Percentiles rank a stretch among this genome's conserved stretches.
phyloP scores from a whole-genome alignment of 2,113 vertebrate genomes.

The Thryonomys swinderianus region DNA sequence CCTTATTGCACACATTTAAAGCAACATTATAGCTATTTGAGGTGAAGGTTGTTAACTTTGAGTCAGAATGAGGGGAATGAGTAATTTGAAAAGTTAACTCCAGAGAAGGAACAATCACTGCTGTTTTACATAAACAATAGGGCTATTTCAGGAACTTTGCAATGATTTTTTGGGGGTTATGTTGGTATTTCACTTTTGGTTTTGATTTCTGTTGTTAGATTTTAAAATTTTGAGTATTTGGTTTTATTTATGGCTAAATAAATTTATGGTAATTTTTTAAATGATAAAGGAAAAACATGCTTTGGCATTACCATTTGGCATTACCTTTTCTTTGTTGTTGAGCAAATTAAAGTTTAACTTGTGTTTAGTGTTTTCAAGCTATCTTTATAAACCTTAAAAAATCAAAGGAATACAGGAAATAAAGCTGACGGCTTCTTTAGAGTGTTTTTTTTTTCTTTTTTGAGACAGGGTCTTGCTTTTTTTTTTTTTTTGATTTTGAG shows the following conservation, averaged over 20 bases:
- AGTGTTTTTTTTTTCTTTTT: not conserved
- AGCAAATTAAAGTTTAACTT: constrained; percentile 43
- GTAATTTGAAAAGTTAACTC: constrained; percentile 55
- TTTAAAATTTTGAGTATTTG: constrained; percentile 47
- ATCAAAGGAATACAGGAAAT: not conserved
- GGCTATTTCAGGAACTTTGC: not conserved
- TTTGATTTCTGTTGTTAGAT: not conserved
- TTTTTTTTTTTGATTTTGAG: no score
- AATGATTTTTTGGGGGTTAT: not conserved
- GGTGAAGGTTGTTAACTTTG: constrained; percentile 40
- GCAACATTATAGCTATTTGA: not conserved
- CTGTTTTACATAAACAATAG: constrained; percentile 37
- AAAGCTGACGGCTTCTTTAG: not conserved
- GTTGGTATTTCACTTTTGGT: not conserved
- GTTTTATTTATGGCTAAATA: constrained; percentile 23
- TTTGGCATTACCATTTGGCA: not conserved
- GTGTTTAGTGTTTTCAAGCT: not conserved
- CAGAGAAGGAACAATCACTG: not conserved
- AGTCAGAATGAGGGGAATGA: constrained; percentile 52
- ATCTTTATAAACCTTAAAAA: constrained; percentile 17
- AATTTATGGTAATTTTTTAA: not conserved
- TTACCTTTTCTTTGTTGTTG: constrained; percentile 45
- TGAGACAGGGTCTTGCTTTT: no score
- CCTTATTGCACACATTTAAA: not conserved
- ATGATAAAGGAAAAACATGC: not conserved